Conservation (phyloP, 2,888 invertebrate species). For the Monoplex corrugatus region DNA sequence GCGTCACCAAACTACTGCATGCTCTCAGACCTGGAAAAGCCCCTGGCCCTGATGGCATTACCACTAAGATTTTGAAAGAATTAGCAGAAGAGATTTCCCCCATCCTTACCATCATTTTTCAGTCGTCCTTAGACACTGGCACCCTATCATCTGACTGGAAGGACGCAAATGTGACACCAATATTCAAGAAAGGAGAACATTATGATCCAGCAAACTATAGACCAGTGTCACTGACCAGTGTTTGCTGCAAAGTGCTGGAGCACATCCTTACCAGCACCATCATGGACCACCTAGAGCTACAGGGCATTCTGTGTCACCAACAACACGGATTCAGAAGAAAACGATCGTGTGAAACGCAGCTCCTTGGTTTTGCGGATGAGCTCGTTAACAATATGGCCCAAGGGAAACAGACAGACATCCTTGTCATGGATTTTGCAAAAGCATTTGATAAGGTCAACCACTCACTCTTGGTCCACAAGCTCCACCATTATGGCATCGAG, state of each 20-base stretch:
- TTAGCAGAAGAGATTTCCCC: not conserved
- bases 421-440: slow-evolving; percentile 1
- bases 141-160: slow-evolving; percentile 23
- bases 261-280: not conserved
- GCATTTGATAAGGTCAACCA: not conserved
- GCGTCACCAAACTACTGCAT: not conserved
- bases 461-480: not conserved
- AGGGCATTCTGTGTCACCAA: slow-evolving; percentile 47
- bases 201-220: not conserved
- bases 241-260: not conserved
- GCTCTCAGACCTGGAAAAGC: not conserved
- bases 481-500: not conserved
- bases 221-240: slow-evolving; percentile 14
- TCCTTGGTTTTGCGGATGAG: not conserved
- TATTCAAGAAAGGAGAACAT: slow-evolving; percentile 22
- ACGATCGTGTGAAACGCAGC: slow-evolving; percentile 2
- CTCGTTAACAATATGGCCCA: not conserved
- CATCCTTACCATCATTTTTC: not conserved
- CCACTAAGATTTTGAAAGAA: not conserved
- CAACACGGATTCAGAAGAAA: slow-evolving; percentile 52
- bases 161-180: slow-evolving; percentile 32
- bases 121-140: not conserved
- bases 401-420: not conserved
- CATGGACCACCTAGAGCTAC: slow-evolving; percentile 20
- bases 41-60: not conserved